phyloP scores from a whole-genome alignment of 1,140 invertebrate genomes.

The Drosophila tropicalis region DNA sequence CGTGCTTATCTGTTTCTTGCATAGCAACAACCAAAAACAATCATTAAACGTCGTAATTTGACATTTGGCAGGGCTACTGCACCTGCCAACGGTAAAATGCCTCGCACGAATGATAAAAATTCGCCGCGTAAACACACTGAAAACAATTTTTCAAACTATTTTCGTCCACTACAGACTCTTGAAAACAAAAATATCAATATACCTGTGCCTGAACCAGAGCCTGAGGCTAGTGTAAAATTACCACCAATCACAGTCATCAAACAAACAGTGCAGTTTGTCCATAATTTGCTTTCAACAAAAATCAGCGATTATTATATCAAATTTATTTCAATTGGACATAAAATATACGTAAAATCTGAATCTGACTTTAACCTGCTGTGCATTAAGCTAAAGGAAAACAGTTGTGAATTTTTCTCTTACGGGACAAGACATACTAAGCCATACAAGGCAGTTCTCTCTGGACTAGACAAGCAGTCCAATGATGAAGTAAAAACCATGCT shows the following conservation, averaged over 20 bases:
- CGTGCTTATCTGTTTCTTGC: too few species aligned
- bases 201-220: not conserved
- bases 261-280: not conserved
- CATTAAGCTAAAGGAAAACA: constrained; percentile 1
- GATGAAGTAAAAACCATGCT: not conserved
- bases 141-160: not conserved
- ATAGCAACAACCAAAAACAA: too few species aligned
- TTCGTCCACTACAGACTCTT: not conserved
- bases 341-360: constrained; percentile 3
- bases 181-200: constrained; percentile 4
- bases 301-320: not conserved
- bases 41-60: too few species aligned
- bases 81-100: not conserved
- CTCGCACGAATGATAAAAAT: too few species aligned
- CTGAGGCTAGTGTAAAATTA: not conserved
- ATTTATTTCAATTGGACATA: constrained; percentile 1
- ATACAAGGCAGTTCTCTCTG: not conserved
- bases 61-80: not conserved
- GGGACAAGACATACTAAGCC: not conserved
- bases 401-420: not conserved
- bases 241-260: constrained; percentile 8
- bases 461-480: not conserved
- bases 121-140: too few species aligned
- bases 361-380: constrained; percentile 2
- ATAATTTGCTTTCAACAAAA: not conserved